Evolutionary conservation across 2,888 invertebrate species (phyloP), one percentile per base, ranked within the genome.

Genomic region (Cremastinae sp.): DNA sequence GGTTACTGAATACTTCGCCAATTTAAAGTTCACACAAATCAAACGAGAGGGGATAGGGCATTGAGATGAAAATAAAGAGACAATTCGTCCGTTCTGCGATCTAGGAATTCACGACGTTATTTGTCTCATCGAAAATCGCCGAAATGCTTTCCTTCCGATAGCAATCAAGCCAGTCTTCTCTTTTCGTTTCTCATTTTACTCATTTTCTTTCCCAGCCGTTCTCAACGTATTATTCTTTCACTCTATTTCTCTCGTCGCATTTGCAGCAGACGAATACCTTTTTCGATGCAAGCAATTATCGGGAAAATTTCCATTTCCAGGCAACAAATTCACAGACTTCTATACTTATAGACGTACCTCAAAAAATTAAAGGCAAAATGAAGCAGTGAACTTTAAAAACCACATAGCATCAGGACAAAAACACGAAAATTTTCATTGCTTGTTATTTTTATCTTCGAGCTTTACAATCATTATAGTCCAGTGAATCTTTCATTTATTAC

Each of bases 261-360:
- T 43, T 28, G 62, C 53, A 64, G 49, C 64, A 39, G 45, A 64
- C 73, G 58, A 73, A 69, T 68, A 76, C 69, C 73, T 72, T 72
- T 58, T 35, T 20, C 75, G 62, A 53, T 62, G 65, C 71, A 75
- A 75, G 65, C 70, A 75, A 75, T 75, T 75, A 75, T 75, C 71
- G 75, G 75, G 41, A 16, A 75, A 75, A 75, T 75, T 61, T 71
- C 70, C 53, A 75, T 75, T 75, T 71, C 70, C 70, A 35, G 28
- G 35, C 70, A 61, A 65, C 51, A 56, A 59, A 71, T 39, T 28
- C 28, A 28, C 49, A 55, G 39, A 14, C n/a, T 39, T 43, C 37
- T 45, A 59, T 56, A 64, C 45, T 45, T 12, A 61, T 8, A 0
- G n/a, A 62, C n/a, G n/a, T 47, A 10, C 58, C 20, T 37, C 12